Conservation (phyloP, 30 jellyfish, hydroid and myxozoan genomes). For the Chrysaora quinquecirrha region DNA sequence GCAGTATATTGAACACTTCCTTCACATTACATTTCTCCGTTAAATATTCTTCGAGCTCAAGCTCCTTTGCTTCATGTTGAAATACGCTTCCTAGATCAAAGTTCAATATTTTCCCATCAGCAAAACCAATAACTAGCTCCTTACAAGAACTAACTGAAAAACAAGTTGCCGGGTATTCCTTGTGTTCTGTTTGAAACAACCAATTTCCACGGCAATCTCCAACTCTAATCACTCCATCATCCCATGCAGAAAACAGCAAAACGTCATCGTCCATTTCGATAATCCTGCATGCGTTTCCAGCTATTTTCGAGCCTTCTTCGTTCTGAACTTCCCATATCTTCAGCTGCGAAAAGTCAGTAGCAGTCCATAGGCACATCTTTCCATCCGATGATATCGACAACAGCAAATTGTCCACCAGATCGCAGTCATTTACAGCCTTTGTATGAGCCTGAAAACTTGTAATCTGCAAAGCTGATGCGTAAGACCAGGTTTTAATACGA, state of each 20-base stretch:
- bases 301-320: neutral
- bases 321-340: neutral
- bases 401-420: slow-evolving; percentile 7
- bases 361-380: slow-evolving; percentile 29
- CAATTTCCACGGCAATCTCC: slow-evolving; percentile 24
- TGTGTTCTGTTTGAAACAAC: neutral
- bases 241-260: slow-evolving; percentile 42
- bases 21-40: neutral
- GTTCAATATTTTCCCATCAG: slow-evolving; percentile 9
- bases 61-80: neutral
- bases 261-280: neutral
- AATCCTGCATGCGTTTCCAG: slow-evolving; percentile 33
- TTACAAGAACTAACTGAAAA: neutral
- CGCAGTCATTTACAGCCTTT: slow-evolving; percentile 20
- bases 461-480: slow-evolving; percentile 1
- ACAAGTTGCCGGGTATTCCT: slow-evolving; percentile 31
- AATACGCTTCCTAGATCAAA: neutral
- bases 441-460: slow-evolving; percentile 23
- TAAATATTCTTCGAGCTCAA: slow-evolving; percentile 1
- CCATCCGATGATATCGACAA: slow-evolving; percentile 44
- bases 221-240: slow-evolving; percentile 36
- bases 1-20: slow-evolving; percentile 22
- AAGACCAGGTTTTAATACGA: slow-evolving; percentile 13
- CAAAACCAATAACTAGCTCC: slow-evolving; percentile 18
- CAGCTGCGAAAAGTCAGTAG: neutral